These are phyloP conservation scores for Diachasma alloeum DNA, from an alignment of 1,140 invertebrate species.

Conservation along the genomic window DNA sequence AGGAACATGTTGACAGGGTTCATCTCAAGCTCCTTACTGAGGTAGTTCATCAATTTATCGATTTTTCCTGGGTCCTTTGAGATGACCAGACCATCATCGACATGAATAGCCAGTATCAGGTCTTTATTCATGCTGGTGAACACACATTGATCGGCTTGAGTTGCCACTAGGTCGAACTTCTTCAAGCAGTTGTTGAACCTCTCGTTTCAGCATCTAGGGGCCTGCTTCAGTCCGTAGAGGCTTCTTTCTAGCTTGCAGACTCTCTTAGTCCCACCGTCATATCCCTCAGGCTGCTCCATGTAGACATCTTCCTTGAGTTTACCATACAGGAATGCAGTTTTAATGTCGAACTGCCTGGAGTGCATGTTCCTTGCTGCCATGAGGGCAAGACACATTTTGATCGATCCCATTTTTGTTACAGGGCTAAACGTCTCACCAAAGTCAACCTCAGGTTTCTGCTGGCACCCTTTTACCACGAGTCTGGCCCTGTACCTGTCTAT, in stretches of 20 bases:
- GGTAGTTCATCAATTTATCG: too few species aligned
- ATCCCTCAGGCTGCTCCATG: neutral
- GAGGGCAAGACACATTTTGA: neutral
- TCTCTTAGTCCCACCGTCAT: neutral
- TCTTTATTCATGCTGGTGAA: conserved; percentile 24
- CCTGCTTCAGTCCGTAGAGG: conserved; percentile 7
- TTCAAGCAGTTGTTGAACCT: conserved; percentile 12
- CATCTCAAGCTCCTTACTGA: too few species aligned
- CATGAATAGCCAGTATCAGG: conserved; percentile 32
- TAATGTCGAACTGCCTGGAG: neutral
- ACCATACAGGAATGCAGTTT: conserved; percentile 11
- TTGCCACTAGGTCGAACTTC: conserved; percentile 21
- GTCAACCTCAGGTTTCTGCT: neutral
- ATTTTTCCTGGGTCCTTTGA: too few species aligned
- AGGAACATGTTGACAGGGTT: too few species aligned
- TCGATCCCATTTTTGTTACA: neutral
- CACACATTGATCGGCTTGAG: conserved; percentile 17
- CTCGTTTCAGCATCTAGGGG: neutral
- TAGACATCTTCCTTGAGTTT: conserved; percentile 4
- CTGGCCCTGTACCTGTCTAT: neutral
- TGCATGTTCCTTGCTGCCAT: neutral
- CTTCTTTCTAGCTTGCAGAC: neutral
- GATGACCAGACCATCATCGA: conserved; percentile 33
- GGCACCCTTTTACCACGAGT: conserved; percentile 4
- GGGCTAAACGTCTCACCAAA: conserved; percentile 16